These are phyloP conservation scores for Sacculina carcini DNA, from an alignment of 2,888 invertebrate species.

Conservation along the genomic window DNA sequence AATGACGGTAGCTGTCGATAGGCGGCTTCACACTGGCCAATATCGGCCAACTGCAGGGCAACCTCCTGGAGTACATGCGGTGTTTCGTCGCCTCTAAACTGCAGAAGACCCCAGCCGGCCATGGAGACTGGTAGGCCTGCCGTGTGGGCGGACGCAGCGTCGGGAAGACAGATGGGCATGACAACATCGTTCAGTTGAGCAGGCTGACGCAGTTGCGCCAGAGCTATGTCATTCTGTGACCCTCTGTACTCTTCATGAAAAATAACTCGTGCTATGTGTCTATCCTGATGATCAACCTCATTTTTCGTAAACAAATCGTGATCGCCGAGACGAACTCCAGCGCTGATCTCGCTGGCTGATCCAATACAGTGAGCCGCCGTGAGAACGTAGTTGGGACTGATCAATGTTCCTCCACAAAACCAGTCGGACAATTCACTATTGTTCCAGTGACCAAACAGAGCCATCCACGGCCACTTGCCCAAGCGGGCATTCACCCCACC, in stretches of 20 bases:
- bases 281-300: neutral
- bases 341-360: no score
- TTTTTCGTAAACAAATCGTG: neutral
- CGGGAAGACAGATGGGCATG: conserved; percentile 64
- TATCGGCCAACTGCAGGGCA: neutral
- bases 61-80: neutral
- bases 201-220: conserved; percentile 53
- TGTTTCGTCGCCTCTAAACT: neutral
- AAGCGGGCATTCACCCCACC: no score
- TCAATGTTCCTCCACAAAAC: neutral
- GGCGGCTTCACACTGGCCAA: neutral
- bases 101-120: neutral
- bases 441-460: neutral
- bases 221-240: conserved; percentile 38
- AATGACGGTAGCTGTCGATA: neutral
- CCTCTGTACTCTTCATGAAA: neutral
- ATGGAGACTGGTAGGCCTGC: neutral
- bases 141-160: conserved; percentile 50
- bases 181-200: conserved; percentile 62
- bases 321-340: neutral
- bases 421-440: neutral
- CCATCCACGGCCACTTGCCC: conserved; percentile 1
- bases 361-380: neutral
- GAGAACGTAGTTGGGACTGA: neutral
- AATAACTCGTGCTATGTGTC: neutral